Evolutionary conservation across 37 sponge, comb jelly and placozoan species (phyloP).

Genomic region (Crambe crambe): DNA sequence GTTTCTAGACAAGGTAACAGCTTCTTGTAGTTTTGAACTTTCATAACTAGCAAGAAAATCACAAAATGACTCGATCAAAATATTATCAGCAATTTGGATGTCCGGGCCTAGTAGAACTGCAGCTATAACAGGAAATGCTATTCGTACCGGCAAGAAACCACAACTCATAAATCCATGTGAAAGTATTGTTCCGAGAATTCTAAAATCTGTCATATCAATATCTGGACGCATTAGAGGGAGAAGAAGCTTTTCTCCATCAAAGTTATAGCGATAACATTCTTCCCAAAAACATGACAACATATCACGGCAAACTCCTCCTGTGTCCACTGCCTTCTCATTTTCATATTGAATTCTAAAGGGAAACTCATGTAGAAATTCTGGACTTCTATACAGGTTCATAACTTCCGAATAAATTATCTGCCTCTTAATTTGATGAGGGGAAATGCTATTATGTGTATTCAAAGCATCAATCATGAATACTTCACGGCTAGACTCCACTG

Average conservation of each 20-base stretch:
- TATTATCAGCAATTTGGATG: not conserved
- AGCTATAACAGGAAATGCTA: not conserved
- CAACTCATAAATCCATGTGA: not conserved
- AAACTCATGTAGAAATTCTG: too few relatives aligned
- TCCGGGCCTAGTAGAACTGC: not conserved
- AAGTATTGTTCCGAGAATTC: not conserved
- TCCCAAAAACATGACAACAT: not conserved
- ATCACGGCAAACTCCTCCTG: not conserved
- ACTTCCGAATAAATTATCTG: too few relatives aligned
- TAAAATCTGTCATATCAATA: not conserved
- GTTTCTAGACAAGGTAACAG: not conserved
- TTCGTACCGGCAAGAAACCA: not conserved
- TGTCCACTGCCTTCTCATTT: not conserved
- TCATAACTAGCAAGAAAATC: not conserved
- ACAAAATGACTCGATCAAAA: not conserved
- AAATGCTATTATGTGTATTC: too few relatives aligned
- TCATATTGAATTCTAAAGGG: not conserved
- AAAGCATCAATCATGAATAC: too few relatives aligned
- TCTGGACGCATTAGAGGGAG: not conserved
- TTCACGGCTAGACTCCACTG: too few relatives aligned
- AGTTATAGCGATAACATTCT: not conserved
- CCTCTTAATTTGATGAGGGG: too few relatives aligned
- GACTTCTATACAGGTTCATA: too few relatives aligned
- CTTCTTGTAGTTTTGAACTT: too few relatives aligned
- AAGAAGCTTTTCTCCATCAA: not conserved